phyloP scores from a whole-genome alignment of 2,888 invertebrate species.

The Phyllotreta cruciferae region DNA sequence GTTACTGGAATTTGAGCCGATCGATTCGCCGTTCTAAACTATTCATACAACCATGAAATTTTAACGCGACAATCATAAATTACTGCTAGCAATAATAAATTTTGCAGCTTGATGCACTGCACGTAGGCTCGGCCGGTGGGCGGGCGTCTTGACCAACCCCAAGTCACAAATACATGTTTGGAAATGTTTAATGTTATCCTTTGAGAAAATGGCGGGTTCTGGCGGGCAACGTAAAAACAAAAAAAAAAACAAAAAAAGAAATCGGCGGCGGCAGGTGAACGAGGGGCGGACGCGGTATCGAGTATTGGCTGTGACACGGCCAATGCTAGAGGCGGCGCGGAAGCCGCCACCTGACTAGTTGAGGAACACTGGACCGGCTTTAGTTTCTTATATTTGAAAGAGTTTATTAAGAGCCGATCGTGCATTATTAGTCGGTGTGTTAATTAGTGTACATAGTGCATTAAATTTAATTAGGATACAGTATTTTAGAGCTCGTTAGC shows the following conservation, averaged over 20 bases:
- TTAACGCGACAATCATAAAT: constrained; percentile 18
- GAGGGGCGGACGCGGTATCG: constrained; percentile 44
- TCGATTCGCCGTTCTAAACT: not conserved
- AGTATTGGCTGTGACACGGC: constrained; percentile 55
- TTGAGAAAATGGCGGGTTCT: constrained; percentile 47
- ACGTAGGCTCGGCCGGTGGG: not conserved
- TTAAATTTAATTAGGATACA: not conserved
- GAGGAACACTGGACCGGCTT: constrained; percentile 24
- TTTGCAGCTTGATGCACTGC: constrained; percentile 16
- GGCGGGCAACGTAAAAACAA: constrained; percentile 10
- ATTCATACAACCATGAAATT: constrained; percentile 17
- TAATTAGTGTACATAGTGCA: not conserved
- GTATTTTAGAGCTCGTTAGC: too few species aligned
- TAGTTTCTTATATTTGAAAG: not conserved
- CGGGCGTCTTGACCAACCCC: constrained; percentile 40
- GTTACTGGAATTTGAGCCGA: too few species aligned
- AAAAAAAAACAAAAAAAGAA: constrained; percentile 48
- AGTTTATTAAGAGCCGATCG: not conserved
- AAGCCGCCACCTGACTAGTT: constrained; percentile 26
- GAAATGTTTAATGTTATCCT: constrained; percentile 51
- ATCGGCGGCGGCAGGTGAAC: constrained; percentile 50
- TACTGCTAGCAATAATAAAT: constrained; percentile 18
- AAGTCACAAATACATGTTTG: constrained; percentile 24
- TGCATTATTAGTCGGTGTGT: not conserved
- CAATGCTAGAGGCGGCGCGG: constrained; percentile 46